Evolutionary conservation across 2,113 vertebrate species (phyloP), one percentile per base, ranked within the genome.

Genomic region (Cyprinodon tularosa): DNA sequence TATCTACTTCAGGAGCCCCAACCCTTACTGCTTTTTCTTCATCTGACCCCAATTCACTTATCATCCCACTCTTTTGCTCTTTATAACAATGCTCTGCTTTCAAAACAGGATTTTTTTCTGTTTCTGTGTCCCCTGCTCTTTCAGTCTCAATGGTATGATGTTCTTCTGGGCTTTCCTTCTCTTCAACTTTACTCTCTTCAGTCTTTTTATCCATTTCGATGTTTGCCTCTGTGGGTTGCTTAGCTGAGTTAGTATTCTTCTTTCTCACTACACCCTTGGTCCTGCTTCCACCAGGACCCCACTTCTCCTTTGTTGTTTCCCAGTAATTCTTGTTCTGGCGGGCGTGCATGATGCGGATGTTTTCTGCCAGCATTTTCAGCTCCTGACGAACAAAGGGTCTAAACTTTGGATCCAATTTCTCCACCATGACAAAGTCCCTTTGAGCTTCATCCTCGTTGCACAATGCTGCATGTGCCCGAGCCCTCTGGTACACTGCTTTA

Each of bases 401-500:
- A 79, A 96, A 93, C 57, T 78, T 89, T 2, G 94, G 89, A 81
- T 95, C 95, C 0, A 96, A 75, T 48, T 92, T 92, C 71, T 91
- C 85, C 76, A 94, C 93, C 1, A 68, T 86, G 42, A 80, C 62
- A 67, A 96, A 96, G 75, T 95, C 93, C 13, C 83, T 77, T 22
- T 85, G 90, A 0, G 94, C 94, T 86, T 95, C 89, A 6, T 90
- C 87, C 75, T 95, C 93, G 0, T 96, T 90, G 93, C 93, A 93
- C 42, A 97, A 76, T 0, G 95, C 94, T 0, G 94, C 87, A 0
- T 96, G 95, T 0, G 96, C 96, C 39, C 91, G 91, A 0, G 94
- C 95, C 3, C 94, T 91, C 83, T 96, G 96, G 91, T 96, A 96
- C 74, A 95, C 89, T 0, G 94, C 95, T 77, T 96, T 96, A 72